Evolutionary conservation across 2,888 invertebrate species (phyloP).

Genomic region (Auanema freiburgensis): DNA sequence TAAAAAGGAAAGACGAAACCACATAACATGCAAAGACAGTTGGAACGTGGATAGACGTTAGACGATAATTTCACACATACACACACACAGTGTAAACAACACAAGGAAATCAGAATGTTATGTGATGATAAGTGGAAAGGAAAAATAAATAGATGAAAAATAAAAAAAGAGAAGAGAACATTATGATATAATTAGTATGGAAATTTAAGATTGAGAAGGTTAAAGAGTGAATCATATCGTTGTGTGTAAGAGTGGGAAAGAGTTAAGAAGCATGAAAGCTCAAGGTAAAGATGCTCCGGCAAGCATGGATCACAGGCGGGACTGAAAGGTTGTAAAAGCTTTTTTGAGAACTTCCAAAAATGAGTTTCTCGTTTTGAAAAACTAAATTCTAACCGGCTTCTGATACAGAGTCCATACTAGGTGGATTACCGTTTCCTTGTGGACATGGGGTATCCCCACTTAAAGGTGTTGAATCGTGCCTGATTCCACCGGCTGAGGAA

Average conservation of each 20-base stretch:
- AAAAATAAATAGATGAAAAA: not conserved
- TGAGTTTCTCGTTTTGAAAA: not conserved
- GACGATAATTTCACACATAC: not conserved
- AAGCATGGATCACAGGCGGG: slow-evolving; percentile 15
- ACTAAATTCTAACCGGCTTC: slow-evolving; percentile 49
- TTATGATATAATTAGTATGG: not conserved
- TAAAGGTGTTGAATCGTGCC: slow-evolving; percentile 44
- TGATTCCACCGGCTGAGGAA: slow-evolving; percentile 40
- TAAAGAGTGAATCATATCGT: not conserved
- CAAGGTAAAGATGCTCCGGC: slow-evolving; percentile 11
- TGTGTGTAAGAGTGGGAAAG: slow-evolving; percentile 1
- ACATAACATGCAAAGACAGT: no score
- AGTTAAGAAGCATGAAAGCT: slow-evolving; percentile 12
- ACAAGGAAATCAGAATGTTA: slow-evolving; percentile 7
- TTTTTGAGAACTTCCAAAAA: not conserved
- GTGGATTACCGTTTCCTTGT: slow-evolving; percentile 27
- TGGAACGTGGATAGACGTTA: no score
- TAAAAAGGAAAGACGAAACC: no score
- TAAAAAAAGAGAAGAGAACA: not conserved
- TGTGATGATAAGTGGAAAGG: slow-evolving; percentile 6
- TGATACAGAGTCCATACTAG: slow-evolving; percentile 51
- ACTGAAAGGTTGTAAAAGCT: not conserved
- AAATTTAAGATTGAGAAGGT: no score
- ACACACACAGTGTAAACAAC: slow-evolving; percentile 4
- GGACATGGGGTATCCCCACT: slow-evolving; percentile 31